phyloP scores from a whole-genome alignment of 2,113 vertebrate species.

The Phrynosoma blainvillii region DNA sequence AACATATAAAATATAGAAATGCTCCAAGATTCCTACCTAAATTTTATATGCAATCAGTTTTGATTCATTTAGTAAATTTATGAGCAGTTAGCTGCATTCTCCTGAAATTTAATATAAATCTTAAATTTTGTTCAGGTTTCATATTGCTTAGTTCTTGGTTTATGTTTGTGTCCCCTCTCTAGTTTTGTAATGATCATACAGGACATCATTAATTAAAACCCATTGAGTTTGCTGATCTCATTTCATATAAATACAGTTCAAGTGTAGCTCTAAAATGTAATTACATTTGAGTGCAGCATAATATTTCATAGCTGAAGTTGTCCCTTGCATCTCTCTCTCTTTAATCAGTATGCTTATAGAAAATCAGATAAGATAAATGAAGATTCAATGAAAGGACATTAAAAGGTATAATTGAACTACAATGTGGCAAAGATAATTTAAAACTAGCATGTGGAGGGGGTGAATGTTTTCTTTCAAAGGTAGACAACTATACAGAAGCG shows the following conservation, averaged over 20 bases:
- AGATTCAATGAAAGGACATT: slow-evolving; percentile 23
- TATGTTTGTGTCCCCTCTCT: slow-evolving; percentile 7
- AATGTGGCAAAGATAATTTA: slow-evolving; percentile 26
- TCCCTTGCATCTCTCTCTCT: slow-evolving; percentile 5
- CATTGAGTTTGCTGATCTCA: slow-evolving; percentile 16
- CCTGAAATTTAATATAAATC: neutral
- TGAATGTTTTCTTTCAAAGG: neutral
- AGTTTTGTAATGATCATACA: neutral
- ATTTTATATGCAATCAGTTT: neutral
- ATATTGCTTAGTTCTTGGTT: neutral
- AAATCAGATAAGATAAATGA: slow-evolving; percentile 26
- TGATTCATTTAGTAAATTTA: neutral
- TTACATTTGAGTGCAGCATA: neutral
- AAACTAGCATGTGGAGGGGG: neutral
- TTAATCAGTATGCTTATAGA: slow-evolving; percentile 13
- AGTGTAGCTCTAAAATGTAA: slow-evolving; percentile 17
- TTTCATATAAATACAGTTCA: slow-evolving; percentile 18
- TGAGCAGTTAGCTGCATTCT: neutral
- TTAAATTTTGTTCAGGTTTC: neutral
- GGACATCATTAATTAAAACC: slow-evolving; percentile 14
- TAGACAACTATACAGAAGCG: neutral
- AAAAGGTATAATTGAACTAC: slow-evolving; percentile 17
- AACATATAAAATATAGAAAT: neutral
- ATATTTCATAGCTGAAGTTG: slow-evolving; percentile 11
- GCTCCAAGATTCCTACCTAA: neutral